phyloP scores from a whole-genome alignment of 2,888 invertebrate genomes.

The Caenorhabditis sp. region DNA sequence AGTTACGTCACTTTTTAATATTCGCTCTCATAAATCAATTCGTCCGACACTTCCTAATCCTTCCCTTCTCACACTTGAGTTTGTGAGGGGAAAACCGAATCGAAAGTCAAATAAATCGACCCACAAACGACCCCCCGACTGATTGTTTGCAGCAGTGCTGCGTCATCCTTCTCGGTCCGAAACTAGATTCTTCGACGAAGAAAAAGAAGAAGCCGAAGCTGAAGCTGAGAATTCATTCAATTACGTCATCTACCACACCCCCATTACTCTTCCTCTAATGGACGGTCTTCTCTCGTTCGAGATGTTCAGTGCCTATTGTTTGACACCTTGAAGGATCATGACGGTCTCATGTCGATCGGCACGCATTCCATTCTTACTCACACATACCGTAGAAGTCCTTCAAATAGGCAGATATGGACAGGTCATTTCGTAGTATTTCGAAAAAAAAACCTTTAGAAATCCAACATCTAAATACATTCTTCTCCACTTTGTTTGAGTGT shows the following conservation, averaged over 20 bases:
- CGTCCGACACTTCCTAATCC: conserved; percentile 13
- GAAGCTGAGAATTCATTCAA: conserved; percentile 51
- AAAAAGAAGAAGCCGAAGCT: conserved; percentile 38
- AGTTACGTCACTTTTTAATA: conserved; percentile 33
- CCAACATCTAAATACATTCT: background rate
- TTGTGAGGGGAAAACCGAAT: conserved; percentile 46
- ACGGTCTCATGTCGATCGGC: background rate
- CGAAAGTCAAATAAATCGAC: conserved; percentile 64
- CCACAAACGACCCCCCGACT: conserved; percentile 57
- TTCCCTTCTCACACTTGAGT: conserved; percentile 38
- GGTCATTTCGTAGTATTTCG: conserved; percentile 42
- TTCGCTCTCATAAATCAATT: conserved; percentile 40
- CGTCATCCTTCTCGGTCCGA: conserved; percentile 42
- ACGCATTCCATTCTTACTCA: conserved; percentile 48
- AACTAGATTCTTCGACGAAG: conserved; percentile 48
- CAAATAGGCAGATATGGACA: conserved; percentile 35
- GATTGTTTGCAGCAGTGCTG: conserved; percentile 60
- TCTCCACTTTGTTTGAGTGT: conserved; percentile 16
- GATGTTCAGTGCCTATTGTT: conserved; percentile 42
- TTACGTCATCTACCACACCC: conserved; percentile 50
- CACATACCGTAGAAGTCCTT: conserved; percentile 20
- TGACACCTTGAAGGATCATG: conserved; percentile 32
- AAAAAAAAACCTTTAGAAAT: conserved; percentile 16
- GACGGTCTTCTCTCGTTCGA: conserved; percentile 40
- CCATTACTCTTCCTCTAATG: conserved; percentile 15